These are phyloP conservation scores for Apamea sordens DNA, from an alignment of 2,888 invertebrate species.

Conservation along the genomic window DNA sequence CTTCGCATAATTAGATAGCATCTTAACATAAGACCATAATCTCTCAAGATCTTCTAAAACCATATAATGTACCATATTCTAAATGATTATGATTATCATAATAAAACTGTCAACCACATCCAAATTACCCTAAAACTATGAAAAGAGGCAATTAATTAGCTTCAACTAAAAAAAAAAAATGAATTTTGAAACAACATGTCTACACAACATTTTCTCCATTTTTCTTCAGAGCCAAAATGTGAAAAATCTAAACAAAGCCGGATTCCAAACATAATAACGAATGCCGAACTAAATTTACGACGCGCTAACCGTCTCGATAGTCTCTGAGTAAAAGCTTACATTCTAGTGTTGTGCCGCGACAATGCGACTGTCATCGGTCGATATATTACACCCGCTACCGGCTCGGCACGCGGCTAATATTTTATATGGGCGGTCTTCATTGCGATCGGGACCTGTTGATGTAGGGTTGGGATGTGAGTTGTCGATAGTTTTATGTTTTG, in stretches of 20 bases:
- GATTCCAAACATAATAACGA: constrained; percentile 36
- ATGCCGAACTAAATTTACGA: constrained; percentile 61
- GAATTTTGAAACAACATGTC: background rate
- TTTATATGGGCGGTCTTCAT: constrained; percentile 90
- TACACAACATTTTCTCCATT: background rate
- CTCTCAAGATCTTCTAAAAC: background rate
- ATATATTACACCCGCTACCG: constrained; percentile 85
- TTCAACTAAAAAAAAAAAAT: background rate
- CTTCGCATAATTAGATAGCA: background rate
- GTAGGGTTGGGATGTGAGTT: constrained; percentile 68
- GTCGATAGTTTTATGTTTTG: constrained; percentile 48
- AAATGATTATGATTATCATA: background rate
- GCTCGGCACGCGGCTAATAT: constrained; percentile 85
- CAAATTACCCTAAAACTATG: background rate
- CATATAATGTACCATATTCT: background rate
- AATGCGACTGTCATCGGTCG: constrained; percentile 84
- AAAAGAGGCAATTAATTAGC: background rate
- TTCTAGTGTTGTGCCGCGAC: constrained; percentile 74
- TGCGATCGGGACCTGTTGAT: constrained; percentile 80
- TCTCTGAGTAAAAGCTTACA: constrained; percentile 66
- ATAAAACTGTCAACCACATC: background rate
- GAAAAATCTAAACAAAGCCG: constrained; percentile 16
- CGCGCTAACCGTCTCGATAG: constrained; percentile 57
- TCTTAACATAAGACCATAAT: background rate
- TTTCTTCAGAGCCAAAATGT: background rate